Evolutionary conservation across 2,113 vertebrate genomes (phyloP), one percentile per base, ranked within the genome.

Genomic region (Toxotes chatareus): DNA sequence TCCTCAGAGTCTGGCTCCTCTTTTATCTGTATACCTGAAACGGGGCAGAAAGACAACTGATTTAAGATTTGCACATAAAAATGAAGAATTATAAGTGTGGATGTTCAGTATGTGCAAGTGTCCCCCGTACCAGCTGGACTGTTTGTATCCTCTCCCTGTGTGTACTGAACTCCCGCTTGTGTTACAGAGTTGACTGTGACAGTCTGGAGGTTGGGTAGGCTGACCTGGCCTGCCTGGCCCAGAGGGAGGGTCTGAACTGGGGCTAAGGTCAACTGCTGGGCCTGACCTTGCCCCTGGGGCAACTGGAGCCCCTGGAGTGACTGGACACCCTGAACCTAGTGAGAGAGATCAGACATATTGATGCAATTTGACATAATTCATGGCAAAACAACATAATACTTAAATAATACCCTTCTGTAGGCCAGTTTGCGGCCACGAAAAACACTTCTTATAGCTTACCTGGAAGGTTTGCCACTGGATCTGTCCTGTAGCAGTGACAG

Each of bases 401-500:
- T 38, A 3, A 56, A 13, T 5, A 23, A n/a, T 8, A 4, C 14
- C 19, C 21, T 42, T 64, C 38, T 27, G 36, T 16, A 3, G 32
- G 7, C 23, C 47, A 46, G 11, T 5, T n/a, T 31, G 1, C 14
- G 36, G 44, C 23, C 17, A 42, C 31, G 21, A 47, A 84, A 38
- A 11, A 46, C 44, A 8, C 7, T 55, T 31, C 4, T 10, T 16
- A 0, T 8, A 19, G 14, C 55, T 76, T 63, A 93, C 93, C 96
- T 99, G 98, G 95, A 99, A 99, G 53, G 98, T 99, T 89, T 99
- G 98, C 98, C 98, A 99, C 87, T 98, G 98, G 95, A 99, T 99
- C 94, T 99, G 98, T 79, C 98, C 98, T 10, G 98, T 98, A 77
- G 98, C 97, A 12, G 96, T 97, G 94, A 99, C 97, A 36, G 98